phyloP scores from a whole-genome alignment of 2,797 vertebrate genomes.

The Enoplosus armatus region DNA sequence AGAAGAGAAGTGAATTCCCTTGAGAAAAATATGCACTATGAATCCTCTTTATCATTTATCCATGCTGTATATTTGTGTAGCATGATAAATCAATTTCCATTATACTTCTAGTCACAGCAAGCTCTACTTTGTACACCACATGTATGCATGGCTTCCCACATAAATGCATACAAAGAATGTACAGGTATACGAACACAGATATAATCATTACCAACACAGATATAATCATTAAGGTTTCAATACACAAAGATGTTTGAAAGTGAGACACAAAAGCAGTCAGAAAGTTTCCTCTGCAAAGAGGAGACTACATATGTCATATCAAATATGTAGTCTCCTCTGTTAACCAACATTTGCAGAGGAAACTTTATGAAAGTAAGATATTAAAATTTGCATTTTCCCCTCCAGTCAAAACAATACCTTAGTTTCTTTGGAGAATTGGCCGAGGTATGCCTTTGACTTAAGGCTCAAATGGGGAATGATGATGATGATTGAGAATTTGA shows the following conservation, averaged over 20 bases:
- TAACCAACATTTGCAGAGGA: neutral
- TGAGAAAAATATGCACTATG: slow-evolving; percentile 57
- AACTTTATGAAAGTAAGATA: neutral
- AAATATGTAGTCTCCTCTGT: neutral
- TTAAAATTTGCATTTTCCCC: neutral
- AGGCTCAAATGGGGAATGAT: neutral
- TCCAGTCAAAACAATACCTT: slow-evolving; percentile 29
- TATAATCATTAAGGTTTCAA: neutral
- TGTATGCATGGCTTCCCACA: slow-evolving; percentile 16
- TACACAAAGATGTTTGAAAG: neutral
- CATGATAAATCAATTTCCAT: slow-evolving; percentile 69
- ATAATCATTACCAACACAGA: neutral
- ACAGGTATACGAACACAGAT: neutral
- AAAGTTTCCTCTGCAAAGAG: too few relatives aligned
- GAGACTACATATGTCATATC: neutral
- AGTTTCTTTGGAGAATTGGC: neutral
- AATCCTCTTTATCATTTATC: slow-evolving; percentile 73
- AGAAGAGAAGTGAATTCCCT: slow-evolving; percentile 60
- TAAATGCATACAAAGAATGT: slow-evolving; percentile 11
- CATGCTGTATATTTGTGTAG: slow-evolving; percentile 60
- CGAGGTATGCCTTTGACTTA: neutral
- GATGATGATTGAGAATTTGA: slow-evolving; percentile 15
- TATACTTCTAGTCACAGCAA: slow-evolving; percentile 41
- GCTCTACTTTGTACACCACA: slow-evolving; percentile 19
- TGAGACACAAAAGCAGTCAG: neutral